Percentiles rank a stretch among this genome's conserved stretches.
Evolutionary conservation across 2,797 vertebrate genomes (phyloP).

Genomic region (Scyliorhinus canicula): DNA sequence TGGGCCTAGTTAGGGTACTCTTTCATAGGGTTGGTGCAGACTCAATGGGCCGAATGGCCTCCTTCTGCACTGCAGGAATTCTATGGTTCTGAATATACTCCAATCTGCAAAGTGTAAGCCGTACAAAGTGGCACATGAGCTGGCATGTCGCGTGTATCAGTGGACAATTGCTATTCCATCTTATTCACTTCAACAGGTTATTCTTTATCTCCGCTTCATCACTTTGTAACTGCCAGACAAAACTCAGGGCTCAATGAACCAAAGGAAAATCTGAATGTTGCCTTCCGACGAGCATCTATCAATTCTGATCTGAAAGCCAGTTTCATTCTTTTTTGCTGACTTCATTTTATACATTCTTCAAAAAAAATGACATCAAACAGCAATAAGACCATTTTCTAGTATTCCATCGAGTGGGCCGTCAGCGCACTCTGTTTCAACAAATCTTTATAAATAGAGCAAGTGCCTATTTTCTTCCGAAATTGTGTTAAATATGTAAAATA

Average conservation of each 20-base stretch:
- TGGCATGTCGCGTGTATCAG: no score
- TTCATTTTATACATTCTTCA: slow-evolving; percentile 66
- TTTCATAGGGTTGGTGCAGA: no score
- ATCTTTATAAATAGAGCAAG: slow-evolving; percentile 77
- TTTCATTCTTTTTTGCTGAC: slow-evolving; percentile 65
- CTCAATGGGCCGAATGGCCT: no score
- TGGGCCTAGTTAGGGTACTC: no score
- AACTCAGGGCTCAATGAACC: slow-evolving; percentile 51
- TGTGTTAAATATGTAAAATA: slow-evolving; percentile 82
- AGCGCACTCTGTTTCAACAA: slow-evolving; percentile 77
- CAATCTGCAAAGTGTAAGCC: not conserved
- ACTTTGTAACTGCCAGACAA: not conserved
- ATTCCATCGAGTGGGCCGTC: slow-evolving; percentile 70
- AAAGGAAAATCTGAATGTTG: slow-evolving; percentile 65
- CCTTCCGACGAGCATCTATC: slow-evolving; percentile 72
- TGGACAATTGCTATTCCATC: no score
- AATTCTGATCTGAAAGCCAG: slow-evolving; percentile 75
- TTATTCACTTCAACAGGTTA: not conserved
- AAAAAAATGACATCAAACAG: slow-evolving; percentile 75
- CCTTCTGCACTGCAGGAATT: no score
- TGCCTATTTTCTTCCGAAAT: slow-evolving; percentile 72
- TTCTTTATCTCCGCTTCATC: not conserved
- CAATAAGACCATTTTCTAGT: slow-evolving; percentile 81
- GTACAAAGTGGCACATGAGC: not conserved
- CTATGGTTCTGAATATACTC: not conserved